phyloP scores from a whole-genome alignment of 2,113 vertebrate species.

The Aspidoscelis tigris region DNA sequence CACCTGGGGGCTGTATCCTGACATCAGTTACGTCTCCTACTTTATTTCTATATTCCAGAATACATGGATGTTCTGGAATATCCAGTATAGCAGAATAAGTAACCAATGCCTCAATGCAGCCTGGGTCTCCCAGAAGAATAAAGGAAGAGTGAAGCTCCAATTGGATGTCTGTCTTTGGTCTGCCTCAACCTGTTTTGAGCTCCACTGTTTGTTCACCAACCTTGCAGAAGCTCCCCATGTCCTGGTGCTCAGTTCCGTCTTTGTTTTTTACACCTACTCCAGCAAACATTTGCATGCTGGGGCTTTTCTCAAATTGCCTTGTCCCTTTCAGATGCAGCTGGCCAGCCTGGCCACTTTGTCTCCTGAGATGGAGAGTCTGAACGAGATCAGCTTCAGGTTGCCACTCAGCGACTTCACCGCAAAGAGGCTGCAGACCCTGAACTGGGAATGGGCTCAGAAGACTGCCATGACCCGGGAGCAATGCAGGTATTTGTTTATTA shows the following conservation, averaged over 20 bases:
- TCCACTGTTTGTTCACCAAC: too few species aligned
- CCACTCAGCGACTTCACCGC: constrained; percentile 77
- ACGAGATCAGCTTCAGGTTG: constrained; percentile 84
- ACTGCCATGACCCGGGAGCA: constrained; percentile 77
- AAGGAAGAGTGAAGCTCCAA: neutral
- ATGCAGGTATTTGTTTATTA: constrained; percentile 79
- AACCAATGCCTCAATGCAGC: too few species aligned
- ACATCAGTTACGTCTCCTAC: too few species aligned
- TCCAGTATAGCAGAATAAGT: too few species aligned
- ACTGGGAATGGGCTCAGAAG: constrained; percentile 80
- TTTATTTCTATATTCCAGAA: too few species aligned
- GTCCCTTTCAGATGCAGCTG: constrained; percentile 72
- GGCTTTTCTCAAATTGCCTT: neutral
- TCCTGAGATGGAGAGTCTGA: constrained; percentile 84
- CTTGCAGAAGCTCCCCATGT: too few species aligned
- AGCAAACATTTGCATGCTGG: neutral
- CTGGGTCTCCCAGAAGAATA: too few species aligned
- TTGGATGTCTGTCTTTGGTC: neutral
- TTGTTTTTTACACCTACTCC: neutral
- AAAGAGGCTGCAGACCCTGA: constrained; percentile 80
- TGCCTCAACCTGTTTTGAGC: neutral
- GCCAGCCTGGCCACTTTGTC: constrained; percentile 79
- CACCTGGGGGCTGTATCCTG: too few species aligned
- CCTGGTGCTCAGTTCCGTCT: neutral
- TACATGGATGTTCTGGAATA: too few species aligned